Evolutionary conservation across 2,113 vertebrate genomes (phyloP).

Genomic region (Mesitornis unicolor): DNA sequence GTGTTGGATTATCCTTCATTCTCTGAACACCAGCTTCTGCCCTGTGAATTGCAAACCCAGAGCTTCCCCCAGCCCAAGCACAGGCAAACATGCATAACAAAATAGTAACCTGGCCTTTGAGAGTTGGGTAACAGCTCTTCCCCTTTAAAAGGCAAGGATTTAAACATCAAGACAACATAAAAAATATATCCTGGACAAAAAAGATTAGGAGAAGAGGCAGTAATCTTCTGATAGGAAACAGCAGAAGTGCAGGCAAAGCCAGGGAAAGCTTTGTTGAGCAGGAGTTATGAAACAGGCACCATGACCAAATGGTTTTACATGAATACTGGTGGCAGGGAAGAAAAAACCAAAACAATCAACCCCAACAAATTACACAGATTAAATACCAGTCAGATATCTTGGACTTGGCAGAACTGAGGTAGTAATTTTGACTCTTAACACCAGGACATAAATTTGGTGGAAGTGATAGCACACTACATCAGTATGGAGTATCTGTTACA

Average conservation of each 20-base stretch:
- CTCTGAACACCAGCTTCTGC: neutral
- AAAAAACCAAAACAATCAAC: neutral
- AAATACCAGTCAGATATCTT: neutral
- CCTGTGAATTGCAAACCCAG: neutral
- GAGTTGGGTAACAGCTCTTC: neutral
- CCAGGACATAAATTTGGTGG: neutral
- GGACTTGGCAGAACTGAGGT: neutral
- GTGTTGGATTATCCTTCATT: neutral
- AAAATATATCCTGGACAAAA: neutral
- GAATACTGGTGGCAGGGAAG: neutral
- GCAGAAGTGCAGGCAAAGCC: neutral
- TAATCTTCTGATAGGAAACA: neutral
- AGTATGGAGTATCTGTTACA: neutral
- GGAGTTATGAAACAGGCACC: neutral
- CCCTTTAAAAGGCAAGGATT: neutral
- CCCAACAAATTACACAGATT: neutral
- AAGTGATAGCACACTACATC: neutral
- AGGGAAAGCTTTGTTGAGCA: neutral
- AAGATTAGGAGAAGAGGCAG: neutral
- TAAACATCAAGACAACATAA: neutral
- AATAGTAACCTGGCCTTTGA: neutral
- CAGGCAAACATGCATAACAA: neutral
- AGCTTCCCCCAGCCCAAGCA: neutral
- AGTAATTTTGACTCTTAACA: neutral
- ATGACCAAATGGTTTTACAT: neutral